Evolutionary conservation across 2,888 invertebrate genomes (phyloP).

Genomic region (Tetanocera ferruginea): DNA sequence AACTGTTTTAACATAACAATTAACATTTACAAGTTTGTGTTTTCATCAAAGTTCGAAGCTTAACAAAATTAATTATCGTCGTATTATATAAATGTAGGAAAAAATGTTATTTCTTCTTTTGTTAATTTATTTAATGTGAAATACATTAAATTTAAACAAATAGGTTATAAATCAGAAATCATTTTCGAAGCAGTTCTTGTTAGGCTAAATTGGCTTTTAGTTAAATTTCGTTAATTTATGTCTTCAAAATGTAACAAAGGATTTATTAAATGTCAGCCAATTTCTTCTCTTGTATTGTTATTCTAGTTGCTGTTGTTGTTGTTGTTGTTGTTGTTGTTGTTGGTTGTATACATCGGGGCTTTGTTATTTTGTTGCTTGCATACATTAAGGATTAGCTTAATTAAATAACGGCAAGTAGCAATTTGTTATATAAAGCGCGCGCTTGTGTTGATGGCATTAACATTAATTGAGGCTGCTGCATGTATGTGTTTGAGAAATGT

Average conservation of each 20-base stretch:
- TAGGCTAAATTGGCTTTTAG: too few relatives aligned
- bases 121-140: too few relatives aligned
- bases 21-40: neutral
- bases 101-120: too few relatives aligned
- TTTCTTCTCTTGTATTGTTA: neutral
- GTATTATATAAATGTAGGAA: too few relatives aligned
- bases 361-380: slow-evolving; percentile 1
- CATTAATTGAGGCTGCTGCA: neutral
- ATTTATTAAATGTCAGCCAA: too few relatives aligned
- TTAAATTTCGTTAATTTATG: too few relatives aligned
- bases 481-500: neutral
- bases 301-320: neutral
- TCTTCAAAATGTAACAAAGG: too few relatives aligned
- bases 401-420: slow-evolving; percentile 49
- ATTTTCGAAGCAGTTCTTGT: too few relatives aligned
- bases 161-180: too few relatives aligned
- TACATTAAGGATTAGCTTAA: slow-evolving; percentile 45
- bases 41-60: neutral
- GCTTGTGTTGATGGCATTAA: neutral
- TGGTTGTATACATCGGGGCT: neutral
- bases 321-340: neutral
- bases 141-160: too few relatives aligned
- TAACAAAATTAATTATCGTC: too few relatives aligned
- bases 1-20: neutral
- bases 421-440: slow-evolving; percentile 46